phyloP scores from a whole-genome alignment of 2,888 invertebrate species.

The Hedya salicella region DNA sequence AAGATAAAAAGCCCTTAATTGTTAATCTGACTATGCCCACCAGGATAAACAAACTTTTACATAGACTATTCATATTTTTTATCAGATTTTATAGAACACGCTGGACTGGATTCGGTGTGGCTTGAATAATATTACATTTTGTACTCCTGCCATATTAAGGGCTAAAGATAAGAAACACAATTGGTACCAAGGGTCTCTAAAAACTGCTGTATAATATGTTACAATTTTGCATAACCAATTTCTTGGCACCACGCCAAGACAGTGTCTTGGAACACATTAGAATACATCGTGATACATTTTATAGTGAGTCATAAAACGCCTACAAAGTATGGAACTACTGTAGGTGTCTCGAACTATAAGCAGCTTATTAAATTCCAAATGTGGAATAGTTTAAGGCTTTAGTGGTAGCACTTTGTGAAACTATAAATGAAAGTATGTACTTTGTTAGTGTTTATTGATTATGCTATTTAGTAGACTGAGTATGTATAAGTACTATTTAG shows the following conservation, averaged over 20 bases:
- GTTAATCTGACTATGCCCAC: too few species aligned
- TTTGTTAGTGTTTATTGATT: neutral
- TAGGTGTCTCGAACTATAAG: slow-evolving; percentile 22
- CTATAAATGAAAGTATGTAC: neutral
- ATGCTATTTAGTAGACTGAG: neutral
- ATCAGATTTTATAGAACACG: too few species aligned
- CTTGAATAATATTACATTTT: too few species aligned
- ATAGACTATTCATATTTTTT: too few species aligned
- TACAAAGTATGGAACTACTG: slow-evolving; percentile 8
- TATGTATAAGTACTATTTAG: too few species aligned
- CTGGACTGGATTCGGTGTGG: too few species aligned
- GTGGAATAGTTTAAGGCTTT: neutral
- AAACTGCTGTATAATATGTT: slow-evolving; percentile 7
- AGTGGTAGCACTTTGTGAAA: slow-evolving; percentile 12
- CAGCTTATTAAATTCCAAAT: slow-evolving; percentile 29
- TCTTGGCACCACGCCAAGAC: slow-evolving; percentile 28
- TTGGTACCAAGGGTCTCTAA: neutral
- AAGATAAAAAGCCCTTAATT: too few species aligned
- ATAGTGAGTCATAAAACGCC: slow-evolving; percentile 30
- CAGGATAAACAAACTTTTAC: too few species aligned
- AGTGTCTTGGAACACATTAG: slow-evolving; percentile 29
- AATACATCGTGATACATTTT: slow-evolving; percentile 30
- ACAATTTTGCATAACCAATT: slow-evolving; percentile 32
- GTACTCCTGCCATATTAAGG: too few species aligned
- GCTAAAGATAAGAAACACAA: too few species aligned